Conservation (phyloP, 2,797 vertebrate species). For the Fundulus diaphanus region DNA sequence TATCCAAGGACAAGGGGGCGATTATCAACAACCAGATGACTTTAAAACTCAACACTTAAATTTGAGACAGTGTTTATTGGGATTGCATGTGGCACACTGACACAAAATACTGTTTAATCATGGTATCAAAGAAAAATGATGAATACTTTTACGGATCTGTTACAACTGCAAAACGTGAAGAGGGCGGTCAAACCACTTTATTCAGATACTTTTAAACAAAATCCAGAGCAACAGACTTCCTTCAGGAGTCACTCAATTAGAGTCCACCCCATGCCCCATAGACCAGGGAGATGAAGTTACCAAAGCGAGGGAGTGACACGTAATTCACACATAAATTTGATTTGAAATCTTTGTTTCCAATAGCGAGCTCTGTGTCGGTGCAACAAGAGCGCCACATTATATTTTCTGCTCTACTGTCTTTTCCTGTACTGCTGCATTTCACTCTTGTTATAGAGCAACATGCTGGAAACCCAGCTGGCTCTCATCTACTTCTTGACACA, state of each 20-base stretch:
- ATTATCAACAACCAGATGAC: background rate
- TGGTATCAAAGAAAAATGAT: background rate
- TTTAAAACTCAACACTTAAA: background rate
- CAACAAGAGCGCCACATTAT: background rate
- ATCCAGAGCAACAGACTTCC: background rate
- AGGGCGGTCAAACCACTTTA: background rate
- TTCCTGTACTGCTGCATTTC: no score
- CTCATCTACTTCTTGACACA: no score
- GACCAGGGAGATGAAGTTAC: no score
- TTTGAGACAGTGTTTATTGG: background rate
- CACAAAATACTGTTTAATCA: background rate
- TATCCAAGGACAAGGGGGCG: background rate
- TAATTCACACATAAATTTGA: no score
- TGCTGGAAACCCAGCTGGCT: no score
- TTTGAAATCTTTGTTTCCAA: background rate
- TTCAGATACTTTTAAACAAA: background rate
- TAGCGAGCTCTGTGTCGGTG: background rate
- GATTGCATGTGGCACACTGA: background rate
- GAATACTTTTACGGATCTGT: no score
- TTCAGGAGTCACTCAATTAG: background rate
- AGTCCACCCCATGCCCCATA: no score
- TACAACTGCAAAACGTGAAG: background rate
- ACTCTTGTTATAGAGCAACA: no score
- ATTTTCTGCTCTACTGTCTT: background rate
- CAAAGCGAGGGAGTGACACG: no score